A percentile compares a stretch with the other conserved stretches of the same genome.
Conservation (phyloP, 2,797 vertebrate species). For the Rhadinocentrus ornatus region DNA sequence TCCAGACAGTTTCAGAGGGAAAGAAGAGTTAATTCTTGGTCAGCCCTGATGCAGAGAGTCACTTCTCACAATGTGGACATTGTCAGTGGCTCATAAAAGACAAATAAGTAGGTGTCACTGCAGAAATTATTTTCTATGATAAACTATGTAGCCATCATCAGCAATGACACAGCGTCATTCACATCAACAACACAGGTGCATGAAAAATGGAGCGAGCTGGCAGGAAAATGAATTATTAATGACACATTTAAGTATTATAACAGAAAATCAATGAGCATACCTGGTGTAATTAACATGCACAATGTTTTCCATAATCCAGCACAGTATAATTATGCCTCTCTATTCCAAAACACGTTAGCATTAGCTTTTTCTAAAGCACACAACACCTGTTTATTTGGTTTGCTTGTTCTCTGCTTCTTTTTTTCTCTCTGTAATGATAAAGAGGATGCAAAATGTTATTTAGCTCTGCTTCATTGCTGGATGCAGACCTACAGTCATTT, state of each 20-base stretch:
- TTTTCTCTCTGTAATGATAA: constrained; percentile 63
- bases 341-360: constrained; percentile 86
- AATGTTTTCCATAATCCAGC: constrained; percentile 85
- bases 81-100: constrained; percentile 72
- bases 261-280: constrained; percentile 88
- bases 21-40: constrained; percentile 23
- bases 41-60: constrained; percentile 37
- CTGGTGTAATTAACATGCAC: constrained; percentile 88
- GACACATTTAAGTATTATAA: constrained; percentile 89
- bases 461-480: constrained; percentile 46
- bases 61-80: constrained; percentile 56
- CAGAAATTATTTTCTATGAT: constrained; percentile 76
- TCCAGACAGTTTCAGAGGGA: constrained; percentile 15
- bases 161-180: constrained; percentile 76
- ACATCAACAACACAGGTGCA: constrained; percentile 85
- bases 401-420: constrained; percentile 72
- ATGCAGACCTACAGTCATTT: constrained; percentile 59
- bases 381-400: constrained; percentile 87
- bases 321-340: constrained; percentile 86
- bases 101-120: constrained; percentile 77
- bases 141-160: constrained; percentile 65
- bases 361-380: constrained; percentile 82
- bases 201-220: constrained; percentile 82
- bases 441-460: constrained; percentile 72
- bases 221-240: constrained; percentile 89